Evolutionary conservation across 2,888 invertebrate species (phyloP).

Genomic region (Pelosia muscerda): DNA sequence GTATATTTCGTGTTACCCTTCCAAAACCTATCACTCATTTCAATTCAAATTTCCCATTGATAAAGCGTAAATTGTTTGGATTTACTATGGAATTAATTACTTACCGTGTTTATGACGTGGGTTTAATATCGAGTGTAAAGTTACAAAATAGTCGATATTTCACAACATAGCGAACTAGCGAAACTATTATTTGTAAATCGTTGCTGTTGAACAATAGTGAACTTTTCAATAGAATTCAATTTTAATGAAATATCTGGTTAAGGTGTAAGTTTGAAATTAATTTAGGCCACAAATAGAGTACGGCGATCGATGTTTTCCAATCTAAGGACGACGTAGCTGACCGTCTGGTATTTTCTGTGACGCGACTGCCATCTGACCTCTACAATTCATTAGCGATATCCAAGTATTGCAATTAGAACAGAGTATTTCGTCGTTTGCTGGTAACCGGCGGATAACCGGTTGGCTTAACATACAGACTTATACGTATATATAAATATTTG

Average conservation of each 20-base stretch:
- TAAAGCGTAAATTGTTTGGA: not conserved
- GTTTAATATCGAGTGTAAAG: not conserved
- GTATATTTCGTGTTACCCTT: too few species aligned
- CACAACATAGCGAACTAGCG: not conserved
- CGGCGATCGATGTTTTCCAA: too few species aligned
- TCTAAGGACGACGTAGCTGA: too few species aligned
- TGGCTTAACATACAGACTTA: too few species aligned
- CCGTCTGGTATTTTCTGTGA: too few species aligned
- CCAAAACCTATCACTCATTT: not conserved
- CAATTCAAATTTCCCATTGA: not conserved
- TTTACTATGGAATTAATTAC: not conserved
- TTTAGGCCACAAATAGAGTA: not conserved
- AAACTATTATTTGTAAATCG: not conserved
- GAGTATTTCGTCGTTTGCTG: too few species aligned
- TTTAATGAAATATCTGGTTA: not conserved
- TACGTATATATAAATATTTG: too few species aligned
- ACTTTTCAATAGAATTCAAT: slow-evolving; percentile 6
- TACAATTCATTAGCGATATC: too few species aligned
- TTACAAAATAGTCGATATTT: not conserved
- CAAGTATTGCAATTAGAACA: too few species aligned
- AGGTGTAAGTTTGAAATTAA: not conserved
- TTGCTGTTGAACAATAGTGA: not conserved
- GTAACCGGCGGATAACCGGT: too few species aligned
- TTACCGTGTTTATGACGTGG: not conserved
- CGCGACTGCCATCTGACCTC: too few species aligned